These are phyloP conservation scores for Etia nguti DNA, from an alignment of 2,113 vertebrate species.

Conservation along the genomic window DNA sequence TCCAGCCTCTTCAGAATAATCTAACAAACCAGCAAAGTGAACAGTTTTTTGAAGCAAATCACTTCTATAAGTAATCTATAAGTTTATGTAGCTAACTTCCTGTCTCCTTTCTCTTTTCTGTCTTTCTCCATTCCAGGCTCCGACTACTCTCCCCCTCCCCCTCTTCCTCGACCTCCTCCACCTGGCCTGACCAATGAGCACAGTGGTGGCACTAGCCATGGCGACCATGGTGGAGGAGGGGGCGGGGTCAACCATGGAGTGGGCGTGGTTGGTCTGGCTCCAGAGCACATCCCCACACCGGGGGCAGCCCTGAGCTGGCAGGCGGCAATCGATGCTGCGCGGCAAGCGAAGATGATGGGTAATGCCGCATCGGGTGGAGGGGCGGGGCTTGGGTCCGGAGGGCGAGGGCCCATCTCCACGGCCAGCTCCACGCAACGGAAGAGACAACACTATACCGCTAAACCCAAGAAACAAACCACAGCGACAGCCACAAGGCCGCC, in stretches of 20 bases:
- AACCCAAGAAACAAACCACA: constrained; percentile 93
- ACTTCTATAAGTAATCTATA: neutral
- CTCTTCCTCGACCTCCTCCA: constrained; percentile 71
- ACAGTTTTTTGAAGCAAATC: neutral
- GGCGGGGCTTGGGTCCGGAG: constrained; percentile 55
- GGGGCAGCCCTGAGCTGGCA: constrained; percentile 97
- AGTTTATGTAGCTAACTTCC: neutral
- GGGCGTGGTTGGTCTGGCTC: constrained; percentile 86
- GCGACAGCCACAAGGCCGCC: constrained; percentile 89
- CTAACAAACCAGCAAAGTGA: neutral
- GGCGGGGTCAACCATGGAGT: constrained; percentile 59
- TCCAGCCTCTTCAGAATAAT: neutral
- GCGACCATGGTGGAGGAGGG: constrained; percentile 57
- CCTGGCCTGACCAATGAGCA: constrained; percentile 85
- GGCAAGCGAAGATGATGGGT: constrained; percentile 96
- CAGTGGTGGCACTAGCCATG: constrained; percentile 51
- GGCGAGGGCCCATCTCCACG: constrained; percentile 89
- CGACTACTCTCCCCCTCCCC: constrained; percentile 91
- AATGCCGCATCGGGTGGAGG: constrained; percentile 60
- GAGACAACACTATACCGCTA: constrained; percentile 89
- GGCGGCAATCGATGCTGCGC: constrained; percentile 92
- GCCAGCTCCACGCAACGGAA: constrained; percentile 94
- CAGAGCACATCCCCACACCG: constrained; percentile 90
- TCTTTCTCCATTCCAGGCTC: constrained; percentile 76
- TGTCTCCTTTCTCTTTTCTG: neutral